Evolutionary conservation across 2,888 invertebrate species (phyloP).

Genomic region (Polia nebulosa): DNA sequence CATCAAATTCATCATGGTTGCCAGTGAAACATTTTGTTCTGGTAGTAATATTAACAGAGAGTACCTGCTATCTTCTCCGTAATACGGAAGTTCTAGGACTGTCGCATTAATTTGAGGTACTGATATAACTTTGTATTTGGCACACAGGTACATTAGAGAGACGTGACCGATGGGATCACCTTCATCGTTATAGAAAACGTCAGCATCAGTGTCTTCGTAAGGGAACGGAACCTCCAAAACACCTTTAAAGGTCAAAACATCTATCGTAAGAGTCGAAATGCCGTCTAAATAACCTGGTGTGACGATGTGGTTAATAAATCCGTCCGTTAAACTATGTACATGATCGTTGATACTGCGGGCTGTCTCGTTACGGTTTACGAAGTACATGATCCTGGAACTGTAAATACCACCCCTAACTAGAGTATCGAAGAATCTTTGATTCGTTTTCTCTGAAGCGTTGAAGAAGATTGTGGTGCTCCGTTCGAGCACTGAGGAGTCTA

Average conservation of each 20-base stretch:
- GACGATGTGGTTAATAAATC: slow-evolving; percentile 79
- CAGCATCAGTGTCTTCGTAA: slow-evolving; percentile 73
- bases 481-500: slow-evolving; percentile 70
- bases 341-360: slow-evolving; percentile 78
- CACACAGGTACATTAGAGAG: slow-evolving; percentile 76
- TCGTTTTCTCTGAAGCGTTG: slow-evolving; percentile 71
- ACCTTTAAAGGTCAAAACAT: slow-evolving; percentile 84
- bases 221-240: slow-evolving; percentile 77
- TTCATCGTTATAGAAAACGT: slow-evolving; percentile 78
- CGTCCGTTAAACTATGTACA: slow-evolving; percentile 76
- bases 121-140: slow-evolving; percentile 68
- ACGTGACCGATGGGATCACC: slow-evolving; percentile 78
- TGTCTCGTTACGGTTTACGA: slow-evolving; percentile 69
- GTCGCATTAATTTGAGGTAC: slow-evolving; percentile 72
- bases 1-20: slow-evolving; percentile 87
- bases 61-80: slow-evolving; percentile 81
- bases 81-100: slow-evolving; percentile 83
- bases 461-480: slow-evolving; percentile 78
- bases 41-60: slow-evolving; percentile 93
- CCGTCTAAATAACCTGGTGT: slow-evolving; percentile 75
- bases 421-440: slow-evolving; percentile 68
- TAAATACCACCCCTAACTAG: slow-evolving; percentile 69
- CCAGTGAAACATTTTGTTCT: slow-evolving; percentile 79
- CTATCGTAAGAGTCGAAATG: slow-evolving; percentile 75
- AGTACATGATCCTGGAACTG: slow-evolving; percentile 71